Evolutionary conservation across 2,888 invertebrate genomes (phyloP).

Genomic region (Masnerella sp.): DNA sequence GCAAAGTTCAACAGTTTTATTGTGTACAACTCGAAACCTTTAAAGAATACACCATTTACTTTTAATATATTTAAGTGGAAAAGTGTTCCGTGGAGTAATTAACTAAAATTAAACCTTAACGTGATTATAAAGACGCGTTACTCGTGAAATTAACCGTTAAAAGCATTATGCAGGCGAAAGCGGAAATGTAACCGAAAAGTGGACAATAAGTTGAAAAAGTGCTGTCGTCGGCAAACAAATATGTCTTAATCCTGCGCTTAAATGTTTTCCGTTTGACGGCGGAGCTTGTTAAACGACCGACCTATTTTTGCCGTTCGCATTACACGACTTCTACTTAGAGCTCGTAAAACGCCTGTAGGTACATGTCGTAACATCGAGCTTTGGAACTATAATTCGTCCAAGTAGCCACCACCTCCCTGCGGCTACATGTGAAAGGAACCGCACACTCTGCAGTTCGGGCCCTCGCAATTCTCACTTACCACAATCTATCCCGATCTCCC

Average conservation of each 20-base stretch:
- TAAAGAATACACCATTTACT: no score
- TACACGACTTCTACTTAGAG: constrained; percentile 43
- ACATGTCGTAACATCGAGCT: constrained; percentile 53
- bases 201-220: no score
- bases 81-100: no score
- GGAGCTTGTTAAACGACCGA: constrained; percentile 17
- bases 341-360: constrained; percentile 53
- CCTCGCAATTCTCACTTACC: constrained; percentile 53
- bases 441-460: constrained; percentile 55
- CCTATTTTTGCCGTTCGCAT: constrained; percentile 39
- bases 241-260: not conserved
- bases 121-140: no score
- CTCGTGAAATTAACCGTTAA: no score
- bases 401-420: constrained; percentile 51
- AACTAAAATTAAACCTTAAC: not conserved
- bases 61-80: constrained; percentile 2
- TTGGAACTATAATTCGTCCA: constrained; percentile 55
- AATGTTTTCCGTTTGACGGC: constrained; percentile 5
- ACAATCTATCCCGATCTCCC: constrained; percentile 29
- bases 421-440: constrained; percentile 58
- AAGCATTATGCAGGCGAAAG: no score
- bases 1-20: not conserved
- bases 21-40: no score
- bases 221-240: constrained; percentile 2
- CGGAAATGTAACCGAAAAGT: no score